Evolutionary conservation across 2,888 invertebrate genomes (phyloP).

Genomic region (Sminthurides aquaticus): DNA sequence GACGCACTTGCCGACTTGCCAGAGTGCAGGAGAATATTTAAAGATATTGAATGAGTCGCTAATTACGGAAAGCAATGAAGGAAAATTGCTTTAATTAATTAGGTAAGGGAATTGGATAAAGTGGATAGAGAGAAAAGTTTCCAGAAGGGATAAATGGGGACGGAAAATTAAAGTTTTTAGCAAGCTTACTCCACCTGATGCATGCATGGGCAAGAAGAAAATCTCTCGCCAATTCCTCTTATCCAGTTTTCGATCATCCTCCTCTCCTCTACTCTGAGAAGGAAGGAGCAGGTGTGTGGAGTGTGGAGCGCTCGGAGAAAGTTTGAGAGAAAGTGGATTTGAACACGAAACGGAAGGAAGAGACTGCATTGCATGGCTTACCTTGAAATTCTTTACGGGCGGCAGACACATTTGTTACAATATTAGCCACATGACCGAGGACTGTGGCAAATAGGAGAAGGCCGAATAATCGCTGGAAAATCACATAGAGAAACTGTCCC

Average conservation of each 20-base stretch:
- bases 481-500: constrained; percentile 91
- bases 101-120: background rate
- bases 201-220: too few species aligned
- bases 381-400: constrained; percentile 98
- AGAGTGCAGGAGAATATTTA: background rate
- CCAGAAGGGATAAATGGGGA: too few species aligned
- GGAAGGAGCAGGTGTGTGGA: too few species aligned
- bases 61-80: background rate
- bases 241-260: too few species aligned
- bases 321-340: too few species aligned
- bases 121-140: background rate
- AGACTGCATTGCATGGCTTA: constrained; percentile 53
- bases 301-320: too few species aligned
- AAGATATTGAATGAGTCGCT: background rate
- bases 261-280: too few species aligned
- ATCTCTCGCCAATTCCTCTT: too few species aligned
- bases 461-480: constrained; percentile 87
- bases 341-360: background rate
- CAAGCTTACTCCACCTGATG: background rate
- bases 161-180: too few species aligned
- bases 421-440: constrained; percentile 94
- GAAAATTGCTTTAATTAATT: background rate
- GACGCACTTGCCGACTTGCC: background rate
- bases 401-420: constrained; percentile 93
- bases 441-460: constrained; percentile 92